A percentile compares a stretch with the other conserved stretches of the same genome.
Evolutionary conservation across 2,888 invertebrate species (phyloP).

Genomic region (Strigamia transsilvanica): DNA sequence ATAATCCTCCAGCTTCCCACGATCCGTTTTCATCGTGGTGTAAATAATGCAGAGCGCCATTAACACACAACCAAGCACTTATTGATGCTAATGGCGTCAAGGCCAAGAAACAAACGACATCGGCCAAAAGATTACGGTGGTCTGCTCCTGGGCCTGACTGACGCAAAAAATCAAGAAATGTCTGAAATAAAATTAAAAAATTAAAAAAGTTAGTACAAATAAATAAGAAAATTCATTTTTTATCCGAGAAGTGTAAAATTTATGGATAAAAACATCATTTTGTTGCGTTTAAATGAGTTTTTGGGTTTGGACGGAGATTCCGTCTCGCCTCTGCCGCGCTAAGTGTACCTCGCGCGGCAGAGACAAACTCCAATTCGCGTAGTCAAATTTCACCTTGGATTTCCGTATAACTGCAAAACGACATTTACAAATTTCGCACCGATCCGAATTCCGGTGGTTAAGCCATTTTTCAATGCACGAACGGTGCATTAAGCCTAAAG

Average conservation of each 20-base stretch:
- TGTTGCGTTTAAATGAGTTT: too few relatives aligned
- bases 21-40: constrained; percentile 14
- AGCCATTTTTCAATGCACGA: constrained; percentile 39
- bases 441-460: constrained; percentile 1
- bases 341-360: too few relatives aligned
- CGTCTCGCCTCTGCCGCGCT: too few relatives aligned
- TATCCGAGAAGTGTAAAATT: too few relatives aligned
- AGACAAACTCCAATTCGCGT: neutral
- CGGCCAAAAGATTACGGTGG: neutral
- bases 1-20: constrained; percentile 23
- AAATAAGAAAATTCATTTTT: neutral
- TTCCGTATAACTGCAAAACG: constrained; percentile 6
- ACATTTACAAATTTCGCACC: constrained; percentile 38
- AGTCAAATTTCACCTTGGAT: neutral
- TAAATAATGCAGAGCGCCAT: constrained; percentile 33
- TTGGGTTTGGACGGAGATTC: too few relatives aligned
- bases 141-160: neutral
- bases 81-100: neutral
- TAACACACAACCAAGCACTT: constrained; percentile 18
- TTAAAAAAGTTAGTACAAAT: too few relatives aligned
- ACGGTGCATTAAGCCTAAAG: constrained; percentile 33
- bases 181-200: neutral
- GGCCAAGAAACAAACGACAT: constrained; percentile 26
- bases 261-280: too few relatives aligned
- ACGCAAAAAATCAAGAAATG: constrained; percentile 19